Evolutionary conservation across 2,797 vertebrate genomes (phyloP).

Genomic region (Paedocypris micromegethes): DNA sequence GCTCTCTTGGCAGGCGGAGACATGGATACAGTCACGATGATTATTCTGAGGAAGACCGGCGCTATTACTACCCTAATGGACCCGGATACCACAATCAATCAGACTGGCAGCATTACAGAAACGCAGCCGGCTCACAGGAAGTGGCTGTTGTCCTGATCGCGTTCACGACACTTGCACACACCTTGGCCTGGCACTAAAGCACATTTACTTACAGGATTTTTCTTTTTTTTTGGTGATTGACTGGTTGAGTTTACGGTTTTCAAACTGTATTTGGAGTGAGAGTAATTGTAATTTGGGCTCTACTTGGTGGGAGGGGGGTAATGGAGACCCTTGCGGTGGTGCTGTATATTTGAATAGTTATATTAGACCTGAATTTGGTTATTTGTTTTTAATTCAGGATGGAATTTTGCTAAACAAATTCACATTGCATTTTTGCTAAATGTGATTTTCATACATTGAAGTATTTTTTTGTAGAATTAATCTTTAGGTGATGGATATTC

Average conservation of each 20-base stretch:
- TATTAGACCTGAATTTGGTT: too few species aligned
- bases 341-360: too few species aligned
- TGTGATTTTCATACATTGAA: too few species aligned
- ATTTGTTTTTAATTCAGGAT: too few species aligned
- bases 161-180: slow-evolving; percentile 47
- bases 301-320: too few species aligned
- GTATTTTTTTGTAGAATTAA: too few species aligned
- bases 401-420: too few species aligned
- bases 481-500: not conserved
- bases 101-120: slow-evolving; percentile 48
- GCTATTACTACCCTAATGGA: slow-evolving; percentile 44
- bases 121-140: slow-evolving; percentile 42
- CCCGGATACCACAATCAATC: slow-evolving; percentile 49
- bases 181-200: slow-evolving; percentile 54
- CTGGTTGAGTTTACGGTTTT: too few species aligned
- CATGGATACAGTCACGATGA: slow-evolving; percentile 46
- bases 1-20: slow-evolving; percentile 58
- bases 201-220: not conserved
- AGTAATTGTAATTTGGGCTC: too few species aligned
- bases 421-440: too few species aligned
- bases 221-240: not conserved
- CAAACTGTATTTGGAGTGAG: too few species aligned
- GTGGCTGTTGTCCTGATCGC: slow-evolving; percentile 38
- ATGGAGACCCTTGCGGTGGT: too few species aligned
- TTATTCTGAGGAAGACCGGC: slow-evolving; percentile 40